Evolutionary conservation across 2,888 invertebrate species (phyloP).

Genomic region (Hoplodrina blanda): DNA sequence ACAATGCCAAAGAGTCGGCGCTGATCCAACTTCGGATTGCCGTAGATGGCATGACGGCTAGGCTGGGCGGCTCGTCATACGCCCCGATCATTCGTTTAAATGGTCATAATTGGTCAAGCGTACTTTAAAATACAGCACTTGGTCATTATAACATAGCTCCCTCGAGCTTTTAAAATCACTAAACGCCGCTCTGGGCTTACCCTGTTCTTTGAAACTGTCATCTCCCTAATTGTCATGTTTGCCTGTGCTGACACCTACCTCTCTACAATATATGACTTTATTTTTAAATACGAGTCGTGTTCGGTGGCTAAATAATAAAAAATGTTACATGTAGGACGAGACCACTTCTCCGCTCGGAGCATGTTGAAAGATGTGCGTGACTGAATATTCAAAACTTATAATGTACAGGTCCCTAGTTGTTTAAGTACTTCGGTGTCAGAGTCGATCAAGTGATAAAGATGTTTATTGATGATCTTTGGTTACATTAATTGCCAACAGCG

Average conservation of each 20-base stretch:
- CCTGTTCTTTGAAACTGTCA: constrained; percentile 53
- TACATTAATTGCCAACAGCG: constrained; percentile 89
- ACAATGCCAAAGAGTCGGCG: constrained; percentile 82
- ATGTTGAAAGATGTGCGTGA: constrained; percentile 85
- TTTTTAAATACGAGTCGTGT: constrained; percentile 65
- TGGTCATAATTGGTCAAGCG: constrained; percentile 86
- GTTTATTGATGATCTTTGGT: constrained; percentile 90
- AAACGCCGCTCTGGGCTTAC: constrained; percentile 52
- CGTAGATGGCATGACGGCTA: constrained; percentile 84
- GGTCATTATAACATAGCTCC: constrained; percentile 80
- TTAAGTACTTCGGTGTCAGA: constrained; percentile 83
- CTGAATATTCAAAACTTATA: constrained; percentile 84
- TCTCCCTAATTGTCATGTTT: constrained; percentile 62
- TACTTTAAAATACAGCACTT: constrained; percentile 79
- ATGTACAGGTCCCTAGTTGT: constrained; percentile 81
- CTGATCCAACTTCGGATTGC: constrained; percentile 84
- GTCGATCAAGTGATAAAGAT: constrained; percentile 89
- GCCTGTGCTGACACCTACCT: constrained; percentile 60
- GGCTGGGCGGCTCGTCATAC: constrained; percentile 80
- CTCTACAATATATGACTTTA: constrained; percentile 63
- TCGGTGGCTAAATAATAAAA: constrained; percentile 71
- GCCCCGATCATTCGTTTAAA: constrained; percentile 82
- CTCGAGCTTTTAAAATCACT: constrained; percentile 65
- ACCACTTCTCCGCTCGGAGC: constrained; percentile 62
- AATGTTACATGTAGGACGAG: constrained; percentile 59